A percentile compares a stretch with the other conserved stretches of the same genome.
phyloP scores from a whole-genome alignment of 1,140 invertebrate species.

The Ceratina australensis region DNA sequence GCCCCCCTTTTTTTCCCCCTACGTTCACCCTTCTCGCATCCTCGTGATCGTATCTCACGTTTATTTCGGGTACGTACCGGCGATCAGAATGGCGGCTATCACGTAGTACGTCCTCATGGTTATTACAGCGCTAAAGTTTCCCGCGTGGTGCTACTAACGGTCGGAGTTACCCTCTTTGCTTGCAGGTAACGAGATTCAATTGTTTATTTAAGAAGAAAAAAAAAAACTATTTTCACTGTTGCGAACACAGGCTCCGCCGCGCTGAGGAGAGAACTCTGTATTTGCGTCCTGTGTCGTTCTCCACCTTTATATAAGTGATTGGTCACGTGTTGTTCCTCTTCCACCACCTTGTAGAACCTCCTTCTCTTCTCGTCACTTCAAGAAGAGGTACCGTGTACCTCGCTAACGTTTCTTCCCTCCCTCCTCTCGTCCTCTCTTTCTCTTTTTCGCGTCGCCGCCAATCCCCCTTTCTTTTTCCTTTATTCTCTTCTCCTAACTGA shows the following conservation, averaged over 20 bases:
- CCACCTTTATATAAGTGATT: slow-evolving; percentile 79
- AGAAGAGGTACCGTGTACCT: slow-evolving; percentile 66
- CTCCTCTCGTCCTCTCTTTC: slow-evolving; percentile 14
- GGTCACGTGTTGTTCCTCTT: slow-evolving; percentile 76
- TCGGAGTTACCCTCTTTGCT: not conserved
- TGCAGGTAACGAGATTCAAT: not conserved
- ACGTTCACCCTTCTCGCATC: slow-evolving; percentile 40
- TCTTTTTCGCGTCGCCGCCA: slow-evolving; percentile 34
- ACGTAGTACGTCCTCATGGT: slow-evolving; percentile 77
- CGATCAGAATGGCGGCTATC: slow-evolving; percentile 76
- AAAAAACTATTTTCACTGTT: slow-evolving; percentile 56
- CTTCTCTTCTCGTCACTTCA: slow-evolving; percentile 56
- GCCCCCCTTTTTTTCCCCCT: slow-evolving; percentile 17
- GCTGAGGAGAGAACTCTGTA: slow-evolving; percentile 77
- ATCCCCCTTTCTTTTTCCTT: slow-evolving; percentile 43
- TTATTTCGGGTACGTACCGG: slow-evolving; percentile 74
- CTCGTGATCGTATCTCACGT: slow-evolving; percentile 10
- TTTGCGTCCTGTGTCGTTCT: slow-evolving; percentile 73
- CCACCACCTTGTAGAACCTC: slow-evolving; percentile 37
- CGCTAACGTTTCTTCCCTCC: slow-evolving; percentile 20
- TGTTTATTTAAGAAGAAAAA: slow-evolving; percentile 36
- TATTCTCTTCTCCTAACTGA: slow-evolving; percentile 36
- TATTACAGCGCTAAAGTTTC: slow-evolving; percentile 30
- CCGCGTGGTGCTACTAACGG: slow-evolving; percentile 21
- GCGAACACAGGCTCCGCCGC: slow-evolving; percentile 66